Conservation (phyloP, 2,888 invertebrate genomes). For the Ommatoiulus sabulosus region DNA sequence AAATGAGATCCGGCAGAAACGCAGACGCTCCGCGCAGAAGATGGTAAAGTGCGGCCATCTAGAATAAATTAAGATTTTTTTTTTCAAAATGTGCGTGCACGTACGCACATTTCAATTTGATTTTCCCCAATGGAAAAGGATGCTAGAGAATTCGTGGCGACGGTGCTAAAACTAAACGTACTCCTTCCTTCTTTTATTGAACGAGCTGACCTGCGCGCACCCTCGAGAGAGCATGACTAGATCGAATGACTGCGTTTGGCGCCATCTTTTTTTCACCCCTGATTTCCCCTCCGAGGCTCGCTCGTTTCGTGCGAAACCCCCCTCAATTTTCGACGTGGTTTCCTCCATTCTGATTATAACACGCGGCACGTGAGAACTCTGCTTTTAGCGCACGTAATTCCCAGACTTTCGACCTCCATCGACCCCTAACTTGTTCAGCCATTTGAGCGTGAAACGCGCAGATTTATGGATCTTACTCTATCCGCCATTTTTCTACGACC, state of each 20-base stretch:
- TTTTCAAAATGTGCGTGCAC: background rate
- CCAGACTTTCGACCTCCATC: slow-evolving; percentile 43
- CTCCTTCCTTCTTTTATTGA: slow-evolving; percentile 12
- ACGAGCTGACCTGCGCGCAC: background rate
- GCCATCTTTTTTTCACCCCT: background rate
- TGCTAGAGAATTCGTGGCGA: background rate
- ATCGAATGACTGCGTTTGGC: no score
- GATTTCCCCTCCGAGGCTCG: background rate
- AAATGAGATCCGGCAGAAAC: background rate
- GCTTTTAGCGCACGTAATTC: slow-evolving; percentile 36
- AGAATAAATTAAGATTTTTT: background rate
- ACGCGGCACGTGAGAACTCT: slow-evolving; percentile 39
- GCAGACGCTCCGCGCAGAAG: background rate
- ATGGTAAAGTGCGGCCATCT: background rate
- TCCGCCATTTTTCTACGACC: background rate
- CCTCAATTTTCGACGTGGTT: background rate
- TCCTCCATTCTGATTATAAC: slow-evolving; percentile 21
- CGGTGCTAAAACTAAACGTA: background rate
- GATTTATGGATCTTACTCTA: background rate
- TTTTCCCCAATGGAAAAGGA: background rate
- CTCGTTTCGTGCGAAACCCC: slow-evolving; percentile 12
- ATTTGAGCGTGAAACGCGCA: slow-evolving; percentile 5
- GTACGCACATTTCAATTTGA: background rate
- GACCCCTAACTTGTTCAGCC: slow-evolving; percentile 1
- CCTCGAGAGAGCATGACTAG: slow-evolving; percentile 10